These are phyloP conservation scores for Ambastaia sidthimunki DNA, from an alignment of 2,797 vertebrate genomes.

Conservation along the genomic window DNA sequence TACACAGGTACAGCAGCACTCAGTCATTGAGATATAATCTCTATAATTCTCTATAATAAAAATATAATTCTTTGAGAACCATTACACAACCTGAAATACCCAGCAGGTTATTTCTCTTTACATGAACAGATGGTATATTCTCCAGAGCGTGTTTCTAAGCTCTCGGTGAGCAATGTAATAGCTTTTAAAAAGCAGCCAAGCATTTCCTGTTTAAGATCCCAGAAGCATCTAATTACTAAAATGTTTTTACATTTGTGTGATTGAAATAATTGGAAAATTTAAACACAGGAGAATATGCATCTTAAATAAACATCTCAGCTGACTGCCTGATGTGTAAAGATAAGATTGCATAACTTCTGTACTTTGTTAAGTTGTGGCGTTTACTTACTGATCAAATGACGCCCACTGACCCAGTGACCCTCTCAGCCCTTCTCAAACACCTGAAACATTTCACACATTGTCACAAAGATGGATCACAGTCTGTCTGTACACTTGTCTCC, in stretches of 20 bases:
- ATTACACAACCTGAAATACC: constrained; percentile 22
- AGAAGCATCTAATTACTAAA: constrained; percentile 29
- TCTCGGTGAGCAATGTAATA: constrained; percentile 5
- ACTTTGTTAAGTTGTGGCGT: background rate
- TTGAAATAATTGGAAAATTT: constrained; percentile 1
- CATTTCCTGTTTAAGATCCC: constrained; percentile 19
- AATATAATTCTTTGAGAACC: constrained; percentile 1
- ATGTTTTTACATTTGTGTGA: constrained; percentile 16
- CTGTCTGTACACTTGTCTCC: background rate
- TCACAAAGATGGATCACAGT: background rate
- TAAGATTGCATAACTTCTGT: background rate
- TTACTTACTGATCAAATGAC: background rate
- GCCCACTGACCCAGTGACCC: background rate
- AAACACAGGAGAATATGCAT: background rate
- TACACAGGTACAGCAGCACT: background rate
- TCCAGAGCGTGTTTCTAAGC: constrained; percentile 18
- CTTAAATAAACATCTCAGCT: background rate
- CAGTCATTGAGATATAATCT: no score
- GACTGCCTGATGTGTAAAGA: background rate
- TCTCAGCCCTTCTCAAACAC: background rate
- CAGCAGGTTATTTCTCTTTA: constrained; percentile 22
- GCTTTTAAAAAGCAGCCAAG: constrained; percentile 36
- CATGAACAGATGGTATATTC: constrained; percentile 44
- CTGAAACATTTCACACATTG: background rate
- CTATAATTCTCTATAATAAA: no score